These are phyloP conservation scores for Clamator glandarius DNA, from an alignment of 2,797 vertebrate species.

Conservation along the genomic window DNA sequence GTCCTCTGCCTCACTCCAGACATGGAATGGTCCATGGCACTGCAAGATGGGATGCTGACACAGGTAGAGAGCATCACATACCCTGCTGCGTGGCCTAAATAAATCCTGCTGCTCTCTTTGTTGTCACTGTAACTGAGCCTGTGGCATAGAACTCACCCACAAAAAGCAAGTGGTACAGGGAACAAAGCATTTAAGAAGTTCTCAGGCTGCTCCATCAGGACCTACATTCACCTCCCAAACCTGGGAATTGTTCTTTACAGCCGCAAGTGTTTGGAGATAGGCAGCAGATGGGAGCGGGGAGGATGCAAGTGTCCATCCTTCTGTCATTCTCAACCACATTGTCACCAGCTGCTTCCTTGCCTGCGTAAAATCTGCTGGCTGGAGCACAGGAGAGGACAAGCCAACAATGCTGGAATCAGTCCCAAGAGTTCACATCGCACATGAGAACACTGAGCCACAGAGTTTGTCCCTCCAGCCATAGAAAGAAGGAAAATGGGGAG, in stretches of 20 bases:
- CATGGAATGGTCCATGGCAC: not conserved
- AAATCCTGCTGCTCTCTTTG: not conserved
- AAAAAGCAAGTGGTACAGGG: not conserved
- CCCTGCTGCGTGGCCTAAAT: not conserved
- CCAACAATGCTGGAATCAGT: not conserved
- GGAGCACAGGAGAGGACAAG: not conserved
- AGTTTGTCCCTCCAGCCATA: not conserved
- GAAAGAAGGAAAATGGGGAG: not conserved
- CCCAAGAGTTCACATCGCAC: not conserved
- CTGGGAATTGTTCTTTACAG: not conserved
- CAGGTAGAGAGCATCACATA: not conserved
- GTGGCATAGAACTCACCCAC: not conserved
- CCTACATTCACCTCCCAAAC: not conserved
- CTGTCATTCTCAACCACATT: not conserved
- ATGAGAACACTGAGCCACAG: not conserved
- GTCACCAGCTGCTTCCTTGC: constrained; percentile 15
- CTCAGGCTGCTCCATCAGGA: not conserved
- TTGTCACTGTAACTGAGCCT: not conserved
- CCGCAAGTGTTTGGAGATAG: not conserved
- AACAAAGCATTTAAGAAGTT: not conserved
- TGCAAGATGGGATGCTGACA: not conserved
- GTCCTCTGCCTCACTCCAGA: not conserved
- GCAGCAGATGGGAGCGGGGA: constrained; percentile 22
- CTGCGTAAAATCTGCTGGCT: not conserved
- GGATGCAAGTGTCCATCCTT: not conserved